A percentile compares a stretch with the other conserved stretches of the same genome.
Conservation (phyloP, 2,888 invertebrate genomes). For the Chloroclystis v-ata region DNA sequence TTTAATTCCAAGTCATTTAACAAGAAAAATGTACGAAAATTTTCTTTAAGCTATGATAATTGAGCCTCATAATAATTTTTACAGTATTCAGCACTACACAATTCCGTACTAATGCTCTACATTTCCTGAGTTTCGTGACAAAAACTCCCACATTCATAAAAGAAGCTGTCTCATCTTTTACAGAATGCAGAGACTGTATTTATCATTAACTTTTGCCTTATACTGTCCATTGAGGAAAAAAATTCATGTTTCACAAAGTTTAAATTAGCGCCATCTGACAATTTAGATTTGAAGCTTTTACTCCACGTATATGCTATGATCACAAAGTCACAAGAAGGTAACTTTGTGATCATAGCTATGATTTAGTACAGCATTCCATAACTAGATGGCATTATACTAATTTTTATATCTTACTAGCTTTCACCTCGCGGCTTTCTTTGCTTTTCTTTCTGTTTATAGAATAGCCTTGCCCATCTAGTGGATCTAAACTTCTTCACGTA, state of each 20-base stretch:
- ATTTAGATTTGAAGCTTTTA: neutral
- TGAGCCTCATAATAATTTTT: conserved; percentile 16
- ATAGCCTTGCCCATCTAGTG: too few species aligned
- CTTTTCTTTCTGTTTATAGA: too few species aligned
- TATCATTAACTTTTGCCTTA: neutral
- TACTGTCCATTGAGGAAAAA: neutral
- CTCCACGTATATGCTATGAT: neutral
- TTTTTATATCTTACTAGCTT: too few species aligned
- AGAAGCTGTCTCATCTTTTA: conserved; percentile 30
- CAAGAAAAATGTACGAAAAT: neutral
- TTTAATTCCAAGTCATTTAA: neutral
- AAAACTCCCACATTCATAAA: conserved; percentile 24
- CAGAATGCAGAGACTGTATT: conserved; percentile 3
- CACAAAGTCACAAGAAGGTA: too few species aligned
- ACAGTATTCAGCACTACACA: conserved; percentile 15
- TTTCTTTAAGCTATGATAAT: conserved; percentile 9
- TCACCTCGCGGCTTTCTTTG: too few species aligned
- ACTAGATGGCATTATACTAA: too few species aligned
- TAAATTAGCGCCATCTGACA: neutral
- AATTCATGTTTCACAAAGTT: neutral
- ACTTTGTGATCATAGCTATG: too few species aligned
- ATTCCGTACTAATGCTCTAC: conserved; percentile 19
- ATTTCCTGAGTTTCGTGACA: conserved; percentile 25
- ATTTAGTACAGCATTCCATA: too few species aligned
- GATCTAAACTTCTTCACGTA: too few species aligned